Conservation (phyloP, 2,797 vertebrate genomes). For the Gallirallus australis region DNA sequence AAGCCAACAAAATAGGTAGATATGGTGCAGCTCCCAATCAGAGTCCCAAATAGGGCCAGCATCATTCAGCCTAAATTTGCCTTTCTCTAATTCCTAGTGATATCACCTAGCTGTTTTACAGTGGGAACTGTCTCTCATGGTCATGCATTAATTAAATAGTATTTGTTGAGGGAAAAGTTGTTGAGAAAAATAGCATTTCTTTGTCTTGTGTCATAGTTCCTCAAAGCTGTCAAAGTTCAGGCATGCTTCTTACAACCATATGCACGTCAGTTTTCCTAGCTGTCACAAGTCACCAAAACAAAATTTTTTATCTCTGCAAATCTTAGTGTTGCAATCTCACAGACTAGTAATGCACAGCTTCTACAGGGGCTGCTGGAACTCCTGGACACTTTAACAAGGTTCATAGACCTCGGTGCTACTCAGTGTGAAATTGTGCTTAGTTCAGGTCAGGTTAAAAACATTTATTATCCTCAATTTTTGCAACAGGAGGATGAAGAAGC, state of each 20-base stretch:
- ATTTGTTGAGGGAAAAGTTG: neutral
- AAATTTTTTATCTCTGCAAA: neutral
- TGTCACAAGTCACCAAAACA: neutral
- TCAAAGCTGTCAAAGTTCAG: neutral
- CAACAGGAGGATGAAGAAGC: neutral
- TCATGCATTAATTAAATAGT: neutral
- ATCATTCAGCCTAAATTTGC: neutral
- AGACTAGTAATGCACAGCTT: neutral
- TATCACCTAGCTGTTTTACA: neutral
- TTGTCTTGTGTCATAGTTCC: neutral
- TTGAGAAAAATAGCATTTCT: neutral
- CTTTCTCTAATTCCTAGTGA: neutral
- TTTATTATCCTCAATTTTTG: neutral
- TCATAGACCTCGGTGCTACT: neutral
- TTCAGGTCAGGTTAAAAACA: neutral
- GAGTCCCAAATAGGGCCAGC: neutral
- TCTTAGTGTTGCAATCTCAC: neutral
- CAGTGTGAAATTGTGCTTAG: rapidly evolving
- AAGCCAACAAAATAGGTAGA: neutral
- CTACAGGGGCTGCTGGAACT: neutral
- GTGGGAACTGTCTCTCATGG: neutral
- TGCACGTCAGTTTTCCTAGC: neutral
- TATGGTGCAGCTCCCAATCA: neutral
- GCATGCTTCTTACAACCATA: neutral
- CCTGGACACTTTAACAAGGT: neutral